Percentiles rank a stretch among this genome's conserved stretches.
These are phyloP conservation scores for Dasypogon diadema DNA, from an alignment of 2,888 invertebrate species.

Conservation along the genomic window DNA sequence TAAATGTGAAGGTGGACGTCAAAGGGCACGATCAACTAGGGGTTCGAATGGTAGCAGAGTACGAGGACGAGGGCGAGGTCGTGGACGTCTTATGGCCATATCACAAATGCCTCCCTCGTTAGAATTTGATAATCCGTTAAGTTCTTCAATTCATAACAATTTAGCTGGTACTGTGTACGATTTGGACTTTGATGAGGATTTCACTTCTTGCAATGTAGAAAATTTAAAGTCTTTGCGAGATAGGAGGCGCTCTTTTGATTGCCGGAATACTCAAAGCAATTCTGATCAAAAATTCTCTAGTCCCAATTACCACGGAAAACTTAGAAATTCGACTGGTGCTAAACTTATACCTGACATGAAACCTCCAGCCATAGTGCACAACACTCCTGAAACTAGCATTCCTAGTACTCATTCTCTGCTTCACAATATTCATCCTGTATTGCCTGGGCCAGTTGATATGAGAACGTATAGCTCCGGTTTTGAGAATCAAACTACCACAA, in stretches of 20 bases:
- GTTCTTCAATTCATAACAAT: constrained; percentile 78
- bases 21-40: constrained; percentile 63
- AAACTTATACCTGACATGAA: constrained; percentile 66
- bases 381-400: constrained; percentile 56
- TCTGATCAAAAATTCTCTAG: constrained; percentile 60
- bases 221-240: constrained; percentile 85
- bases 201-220: constrained; percentile 81
- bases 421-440: constrained; percentile 75
- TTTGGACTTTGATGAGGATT: constrained; percentile 86
- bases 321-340: constrained; percentile 54
- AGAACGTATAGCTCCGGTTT: constrained; percentile 79
- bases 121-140: constrained; percentile 69
- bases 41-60: constrained; percentile 61
- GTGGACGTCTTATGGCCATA: constrained; percentile 59
- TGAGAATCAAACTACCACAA: constrained; percentile 69
- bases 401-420: constrained; percentile 67
- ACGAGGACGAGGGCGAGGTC: constrained; percentile 68
- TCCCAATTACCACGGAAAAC: constrained; percentile 60
- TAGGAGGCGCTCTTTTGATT: constrained; percentile 80
- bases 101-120: constrained; percentile 65
- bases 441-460: constrained; percentile 92
- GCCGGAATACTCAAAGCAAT: constrained; percentile 65
- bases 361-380: constrained; percentile 69
- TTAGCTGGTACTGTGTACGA: constrained; percentile 89
- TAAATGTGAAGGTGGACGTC: constrained; percentile 60